Conservation (phyloP, 2,888 invertebrate genomes). For the Cheilosia urbana region DNA sequence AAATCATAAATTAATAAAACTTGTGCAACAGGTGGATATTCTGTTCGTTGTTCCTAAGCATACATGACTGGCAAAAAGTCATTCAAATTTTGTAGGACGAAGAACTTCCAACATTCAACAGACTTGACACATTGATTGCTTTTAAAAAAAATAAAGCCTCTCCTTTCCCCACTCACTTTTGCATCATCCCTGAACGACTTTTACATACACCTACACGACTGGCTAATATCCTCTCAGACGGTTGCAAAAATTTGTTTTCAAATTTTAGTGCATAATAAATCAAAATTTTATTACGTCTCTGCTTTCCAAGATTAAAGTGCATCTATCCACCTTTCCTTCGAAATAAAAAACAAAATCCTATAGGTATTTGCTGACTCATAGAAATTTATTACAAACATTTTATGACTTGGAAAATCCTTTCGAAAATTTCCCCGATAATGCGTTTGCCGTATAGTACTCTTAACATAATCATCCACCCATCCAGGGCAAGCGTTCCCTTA, state of each 20-base stretch:
- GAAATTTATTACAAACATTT: conserved; percentile 69
- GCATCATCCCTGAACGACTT: neutral
- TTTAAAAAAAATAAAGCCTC: too few relatives aligned
- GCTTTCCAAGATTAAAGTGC: conserved; percentile 3
- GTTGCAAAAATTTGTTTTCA: neutral
- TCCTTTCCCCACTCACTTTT: too few relatives aligned
- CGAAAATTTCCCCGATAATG: conserved; percentile 49
- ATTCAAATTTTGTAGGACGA: too few relatives aligned
- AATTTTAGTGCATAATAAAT: neutral
- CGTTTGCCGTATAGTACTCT: conserved; percentile 27
- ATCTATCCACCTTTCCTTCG: neutral
- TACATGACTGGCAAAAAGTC: too few relatives aligned
- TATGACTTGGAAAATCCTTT: conserved; percentile 72
- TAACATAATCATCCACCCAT: conserved; percentile 36
- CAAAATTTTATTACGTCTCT: neutral
- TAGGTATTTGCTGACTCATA: conserved; percentile 57
- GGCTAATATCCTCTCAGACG: neutral
- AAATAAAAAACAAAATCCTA: neutral
- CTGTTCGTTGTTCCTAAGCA: too few relatives aligned
- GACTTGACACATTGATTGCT: too few relatives aligned
- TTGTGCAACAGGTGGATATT: too few relatives aligned
- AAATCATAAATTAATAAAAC: too few relatives aligned
- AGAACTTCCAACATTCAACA: too few relatives aligned
- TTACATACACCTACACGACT: neutral
- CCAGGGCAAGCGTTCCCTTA: conserved; percentile 11